Conservation (phyloP, 2,113 vertebrate species). For the Panthera leo region DNA sequence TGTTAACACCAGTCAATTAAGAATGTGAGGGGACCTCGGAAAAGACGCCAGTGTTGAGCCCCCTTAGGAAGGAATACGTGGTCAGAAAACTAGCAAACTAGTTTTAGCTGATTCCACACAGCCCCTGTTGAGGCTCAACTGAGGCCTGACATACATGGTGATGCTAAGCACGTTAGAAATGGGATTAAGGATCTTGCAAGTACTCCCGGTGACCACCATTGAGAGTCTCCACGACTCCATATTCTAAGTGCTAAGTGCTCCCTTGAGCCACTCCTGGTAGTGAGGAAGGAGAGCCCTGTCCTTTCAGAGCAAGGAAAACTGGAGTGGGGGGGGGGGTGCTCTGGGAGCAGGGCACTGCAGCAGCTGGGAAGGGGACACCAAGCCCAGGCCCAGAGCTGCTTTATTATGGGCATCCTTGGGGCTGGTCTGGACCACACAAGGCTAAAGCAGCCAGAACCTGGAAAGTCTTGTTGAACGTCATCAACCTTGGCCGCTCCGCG, state of each 20-base stretch:
- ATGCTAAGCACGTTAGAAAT: not conserved
- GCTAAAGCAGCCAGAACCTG: not conserved
- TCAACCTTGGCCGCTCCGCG: fast-evolving
- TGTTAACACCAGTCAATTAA: not conserved
- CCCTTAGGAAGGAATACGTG: not conserved
- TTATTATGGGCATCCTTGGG: fast-evolving
- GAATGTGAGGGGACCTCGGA: not conserved
- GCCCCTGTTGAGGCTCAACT: not conserved
- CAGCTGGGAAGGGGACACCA: not conserved
- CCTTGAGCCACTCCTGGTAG: not conserved
- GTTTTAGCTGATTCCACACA: not conserved
- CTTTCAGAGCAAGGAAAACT: not conserved
- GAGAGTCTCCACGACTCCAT: not conserved
- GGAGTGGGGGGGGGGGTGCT: not conserved
- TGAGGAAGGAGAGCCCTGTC: not conserved
- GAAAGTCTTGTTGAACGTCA: not conserved
- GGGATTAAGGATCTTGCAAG: not conserved
- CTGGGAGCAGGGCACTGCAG: fast-evolving
- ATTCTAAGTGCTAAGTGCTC: not conserved
- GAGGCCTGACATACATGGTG: not conserved
- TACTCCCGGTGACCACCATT: not conserved
- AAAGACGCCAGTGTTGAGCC: not conserved
- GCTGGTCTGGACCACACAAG: too few species aligned
- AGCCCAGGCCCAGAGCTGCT: not conserved
- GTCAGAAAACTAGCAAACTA: not conserved